Base-by-base conservation (phyloP, 2,888 invertebrate genomes). In the Tetheella fluctuosa region DNA sequence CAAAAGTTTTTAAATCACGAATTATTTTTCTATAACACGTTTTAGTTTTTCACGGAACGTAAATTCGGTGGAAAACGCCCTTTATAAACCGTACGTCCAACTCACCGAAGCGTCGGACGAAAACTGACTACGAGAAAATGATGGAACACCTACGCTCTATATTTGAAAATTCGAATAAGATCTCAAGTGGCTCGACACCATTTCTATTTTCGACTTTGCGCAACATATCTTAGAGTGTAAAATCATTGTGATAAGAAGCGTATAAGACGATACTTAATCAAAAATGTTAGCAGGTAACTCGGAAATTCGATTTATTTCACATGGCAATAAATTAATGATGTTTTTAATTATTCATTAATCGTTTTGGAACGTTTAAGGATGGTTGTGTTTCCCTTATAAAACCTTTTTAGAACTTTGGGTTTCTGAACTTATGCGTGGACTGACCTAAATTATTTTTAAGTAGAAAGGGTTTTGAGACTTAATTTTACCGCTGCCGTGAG, bases 231-330 rank as follows among this genome's bases (percentile, higher is more conserved):
- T 60, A 64, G 61, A 65, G 62, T 12, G 2, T 6, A 37, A 59
- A 62, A 71, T 3, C 1, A 20, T 30, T 57, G 2, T 4, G 5
- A 4, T 0, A 0, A n/a, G 48, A 28, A 54, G 30, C 34, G 60
- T 4, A 64, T 80, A 59, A 0, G 59, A 15, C 63, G 61, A 69
- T 57, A 57, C 64, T 52, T 34, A 37, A 17, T 57, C 73, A 55
- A 64, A 84, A 85, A 85, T 83, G 82, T 74, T 83, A 77, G 67
- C 79, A 83, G 81, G 84, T 85, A 81, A 80, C 77, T 68, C 53
- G 69, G 66, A 64, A 70, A 72, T 76, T 75, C 79, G 75, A 77
- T 78, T 76, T 73, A 76, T 72, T 74, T 73, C 70, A 63, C 66
- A 71, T 70, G 67, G 66, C 67, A 62, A 77, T 79, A 81, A 73